A percentile compares a stretch with the other conserved stretches of the same genome.
Evolutionary conservation across 2,113 vertebrate species (phyloP).

Genomic region (Antigone vipio): DNA sequence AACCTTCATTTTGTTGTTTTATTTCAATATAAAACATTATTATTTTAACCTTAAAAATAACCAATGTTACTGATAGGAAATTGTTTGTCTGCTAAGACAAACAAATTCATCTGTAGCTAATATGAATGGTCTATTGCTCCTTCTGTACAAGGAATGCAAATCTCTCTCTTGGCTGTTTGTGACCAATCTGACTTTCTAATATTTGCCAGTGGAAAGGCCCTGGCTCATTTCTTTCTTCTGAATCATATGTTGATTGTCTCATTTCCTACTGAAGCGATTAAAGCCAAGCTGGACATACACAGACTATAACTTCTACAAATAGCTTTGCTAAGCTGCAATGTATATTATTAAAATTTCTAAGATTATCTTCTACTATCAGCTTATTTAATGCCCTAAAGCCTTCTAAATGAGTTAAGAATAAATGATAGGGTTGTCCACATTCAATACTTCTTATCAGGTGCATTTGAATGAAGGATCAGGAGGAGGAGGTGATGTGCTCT

Average conservation of each 20-base stretch:
- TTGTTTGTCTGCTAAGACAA: background rate
- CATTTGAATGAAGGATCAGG: background rate
- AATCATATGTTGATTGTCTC: slow-evolving; percentile 24
- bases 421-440: background rate
- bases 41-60: slow-evolving; percentile 11
- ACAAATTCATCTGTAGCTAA: background rate
- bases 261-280: slow-evolving; percentile 1
- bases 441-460: background rate
- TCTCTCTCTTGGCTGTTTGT: background rate
- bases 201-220: background rate
- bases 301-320: background rate
- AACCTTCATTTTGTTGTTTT: background rate
- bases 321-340: background rate
- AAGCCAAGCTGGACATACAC: background rate
- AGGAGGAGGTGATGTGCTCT: background rate
- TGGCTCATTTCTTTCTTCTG: slow-evolving; percentile 22
- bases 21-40: background rate
- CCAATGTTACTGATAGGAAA: background rate
- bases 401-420: background rate
- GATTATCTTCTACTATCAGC: background rate
- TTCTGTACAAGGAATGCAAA: background rate
- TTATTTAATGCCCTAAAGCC: background rate
- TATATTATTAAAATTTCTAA: background rate
- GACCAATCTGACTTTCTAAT: background rate
- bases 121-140: background rate